A percentile compares a stretch with the other conserved stretches of the same genome.
Evolutionary conservation across 2,888 invertebrate species (phyloP).

Genomic region (Sinohyriopsis cumingii): DNA sequence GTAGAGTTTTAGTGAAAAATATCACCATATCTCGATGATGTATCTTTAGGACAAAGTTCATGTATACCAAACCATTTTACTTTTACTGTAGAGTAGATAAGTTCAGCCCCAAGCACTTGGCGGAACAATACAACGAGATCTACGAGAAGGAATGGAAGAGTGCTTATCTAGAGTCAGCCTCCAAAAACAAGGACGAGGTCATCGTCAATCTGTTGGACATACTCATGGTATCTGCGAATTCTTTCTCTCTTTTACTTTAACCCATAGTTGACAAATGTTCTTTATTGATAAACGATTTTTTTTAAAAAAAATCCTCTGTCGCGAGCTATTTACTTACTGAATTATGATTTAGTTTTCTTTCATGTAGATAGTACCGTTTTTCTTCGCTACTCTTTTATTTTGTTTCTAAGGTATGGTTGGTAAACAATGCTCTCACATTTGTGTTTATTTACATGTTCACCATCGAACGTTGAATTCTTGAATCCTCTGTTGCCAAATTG

Average conservation of each 20-base stretch:
- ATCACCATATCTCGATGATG: too few relatives aligned
- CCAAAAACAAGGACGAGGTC: conserved; percentile 21
- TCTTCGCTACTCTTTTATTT: neutral
- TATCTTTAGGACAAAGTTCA: neutral
- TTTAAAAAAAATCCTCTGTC: neutral
- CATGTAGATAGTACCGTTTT: neutral
- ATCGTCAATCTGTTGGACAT: conserved; percentile 8
- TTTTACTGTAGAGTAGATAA: conserved; percentile 13
- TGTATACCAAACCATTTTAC: neutral
- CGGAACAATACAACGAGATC: conserved; percentile 17
- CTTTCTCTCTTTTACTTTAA: neutral
- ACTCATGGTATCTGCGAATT: conserved; percentile 9
- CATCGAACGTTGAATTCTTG: too few relatives aligned
- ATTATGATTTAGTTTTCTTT: neutral
- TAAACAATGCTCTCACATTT: too few relatives aligned
- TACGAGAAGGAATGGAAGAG: conserved; percentile 28
- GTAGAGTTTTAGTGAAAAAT: too few relatives aligned
- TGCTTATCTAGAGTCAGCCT: conserved; percentile 16
- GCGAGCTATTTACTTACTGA: neutral
- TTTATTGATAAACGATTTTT: neutral
- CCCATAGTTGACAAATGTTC: neutral
- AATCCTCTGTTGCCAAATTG: too few relatives aligned
- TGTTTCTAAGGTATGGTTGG: neutral
- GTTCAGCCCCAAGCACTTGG: conserved; percentile 24
- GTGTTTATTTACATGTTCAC: too few relatives aligned